Conservation (phyloP, 2,113 vertebrate genomes). For the Spheniscus mendiculus region DNA sequence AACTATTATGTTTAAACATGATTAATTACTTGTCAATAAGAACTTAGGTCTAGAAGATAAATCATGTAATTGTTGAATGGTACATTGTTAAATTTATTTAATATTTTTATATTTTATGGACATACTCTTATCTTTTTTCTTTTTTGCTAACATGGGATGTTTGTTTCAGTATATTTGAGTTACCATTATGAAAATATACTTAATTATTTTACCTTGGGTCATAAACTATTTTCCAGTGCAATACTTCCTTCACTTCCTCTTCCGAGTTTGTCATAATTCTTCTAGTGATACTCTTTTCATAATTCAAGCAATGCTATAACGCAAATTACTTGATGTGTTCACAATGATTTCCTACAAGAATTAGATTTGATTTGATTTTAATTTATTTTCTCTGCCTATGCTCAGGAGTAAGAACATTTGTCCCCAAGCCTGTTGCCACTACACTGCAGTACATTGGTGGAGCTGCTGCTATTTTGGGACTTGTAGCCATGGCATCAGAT, state of each 20-base stretch:
- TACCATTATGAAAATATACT: background rate
- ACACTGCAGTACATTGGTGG: conserved; percentile 96
- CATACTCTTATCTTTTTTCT: background rate
- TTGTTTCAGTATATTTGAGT: background rate
- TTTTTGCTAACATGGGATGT: background rate
- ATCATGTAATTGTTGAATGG: background rate
- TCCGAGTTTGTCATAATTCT: background rate
- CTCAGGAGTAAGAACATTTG: conserved; percentile 92
- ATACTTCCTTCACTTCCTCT: background rate
- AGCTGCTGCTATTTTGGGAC: conserved; percentile 94
- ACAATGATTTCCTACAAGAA: background rate
- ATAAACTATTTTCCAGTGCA: background rate
- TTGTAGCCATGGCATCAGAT: conserved; percentile 98
- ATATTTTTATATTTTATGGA: background rate
- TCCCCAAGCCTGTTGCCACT: conserved; percentile 94
- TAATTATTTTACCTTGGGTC: background rate
- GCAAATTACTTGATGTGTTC: background rate
- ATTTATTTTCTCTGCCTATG: background rate
- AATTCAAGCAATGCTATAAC: background rate
- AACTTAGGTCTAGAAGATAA: background rate
- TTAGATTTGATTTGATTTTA: background rate
- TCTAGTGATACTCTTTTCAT: background rate
- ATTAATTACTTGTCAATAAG: background rate
- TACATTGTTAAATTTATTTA: background rate
- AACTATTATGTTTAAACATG: background rate